Evolutionary conservation across 2,113 vertebrate species (phyloP), one percentile per base, ranked within the genome.

Genomic region (Sinocyclocheilus rhinocerous): DNA sequence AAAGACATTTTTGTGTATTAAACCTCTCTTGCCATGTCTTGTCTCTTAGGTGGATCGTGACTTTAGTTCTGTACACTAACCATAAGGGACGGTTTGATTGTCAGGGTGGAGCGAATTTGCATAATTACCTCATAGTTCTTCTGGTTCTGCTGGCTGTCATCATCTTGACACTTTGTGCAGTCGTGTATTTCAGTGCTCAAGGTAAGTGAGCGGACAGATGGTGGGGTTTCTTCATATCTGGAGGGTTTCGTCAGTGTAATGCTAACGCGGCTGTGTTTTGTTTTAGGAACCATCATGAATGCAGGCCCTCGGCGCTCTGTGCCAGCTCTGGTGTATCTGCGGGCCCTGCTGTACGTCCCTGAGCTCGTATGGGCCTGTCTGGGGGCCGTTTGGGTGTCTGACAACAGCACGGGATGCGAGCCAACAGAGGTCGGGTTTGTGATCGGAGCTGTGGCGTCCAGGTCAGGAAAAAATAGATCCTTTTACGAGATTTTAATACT

Each of bases 271-370:
- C 2, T 52, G 5, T 29, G 55, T 11, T 84, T 9, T 79, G 11
- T 73, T 6, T 11, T 90, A 99, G 98, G 98, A 86, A 98, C 97
- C 4, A 99, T 99, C 48, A 97, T 96, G 50, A 99, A 98, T 88
- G 95, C 96, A 0, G 96, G 97, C 4, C 96, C 96, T 0, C 95
- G 97, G 55, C 97, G 97, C 87, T 97, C 96, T 20, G 96, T 99
- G 93, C 93, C 96, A 0, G 95, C 94, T 0, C 94, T 99, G 81
- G 95, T 99, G 33, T 99, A 98, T 84, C 16, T 96, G 81, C 97
- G 98, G 0, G 94, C 97, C 0, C 59, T 96, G 0, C 96, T 99
- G 9, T 99, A 95, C 77, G 4, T 98, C 33, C 98, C 98, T 1
- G 98, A 99, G 90, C 92, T 97, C 76, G 89, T 96, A 80, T 99